Percentiles rank a stretch among this genome's conserved stretches.
phyloP scores from a whole-genome alignment of 2,888 invertebrate genomes.

The Lepas anatifera region DNA sequence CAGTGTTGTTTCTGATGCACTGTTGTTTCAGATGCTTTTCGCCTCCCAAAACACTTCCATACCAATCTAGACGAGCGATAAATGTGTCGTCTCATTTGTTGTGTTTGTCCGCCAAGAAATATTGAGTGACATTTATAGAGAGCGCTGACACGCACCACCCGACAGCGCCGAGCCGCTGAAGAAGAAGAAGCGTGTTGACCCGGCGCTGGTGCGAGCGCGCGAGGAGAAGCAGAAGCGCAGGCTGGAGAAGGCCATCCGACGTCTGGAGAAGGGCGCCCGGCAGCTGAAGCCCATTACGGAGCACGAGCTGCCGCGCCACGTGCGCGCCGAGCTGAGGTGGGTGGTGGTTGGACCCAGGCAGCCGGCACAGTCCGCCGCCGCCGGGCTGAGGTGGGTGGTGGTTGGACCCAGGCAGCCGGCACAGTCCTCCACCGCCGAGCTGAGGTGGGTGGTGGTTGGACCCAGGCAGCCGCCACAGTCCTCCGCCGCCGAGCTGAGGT shows the following conservation, averaged over 20 bases:
- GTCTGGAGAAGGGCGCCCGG: slow-evolving; percentile 62
- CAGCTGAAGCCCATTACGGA: slow-evolving; percentile 87
- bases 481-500: slow-evolving; percentile 52
- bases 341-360: slow-evolving; percentile 37
- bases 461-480: slow-evolving; percentile 52
- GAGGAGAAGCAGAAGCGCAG: slow-evolving; percentile 70
- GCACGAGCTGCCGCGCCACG: slow-evolving; percentile 54
- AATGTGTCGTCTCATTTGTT: too few relatives aligned
- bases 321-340: slow-evolving; percentile 54
- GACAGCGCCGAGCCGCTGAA: slow-evolving; percentile 5
- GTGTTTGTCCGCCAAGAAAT: too few relatives aligned
- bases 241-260: slow-evolving; percentile 73
- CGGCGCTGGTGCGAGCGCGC: slow-evolving; percentile 59
- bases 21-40: too few relatives aligned
- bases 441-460: slow-evolving; percentile 40
- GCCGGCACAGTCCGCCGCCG: slow-evolving; percentile 50
- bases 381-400: slow-evolving; percentile 47
- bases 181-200: slow-evolving; percentile 49
- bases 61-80: too few relatives aligned
- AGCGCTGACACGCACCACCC: too few relatives aligned
- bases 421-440: slow-evolving; percentile 48
- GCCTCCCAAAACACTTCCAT: too few relatives aligned
- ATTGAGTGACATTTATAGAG: too few relatives aligned
- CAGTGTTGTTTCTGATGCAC: too few relatives aligned
- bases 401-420: slow-evolving; percentile 47